A percentile compares a stretch with the other conserved stretches of the same genome.
phyloP scores from a whole-genome alignment of 2,113 vertebrate species.

The Python bivittatus region DNA sequence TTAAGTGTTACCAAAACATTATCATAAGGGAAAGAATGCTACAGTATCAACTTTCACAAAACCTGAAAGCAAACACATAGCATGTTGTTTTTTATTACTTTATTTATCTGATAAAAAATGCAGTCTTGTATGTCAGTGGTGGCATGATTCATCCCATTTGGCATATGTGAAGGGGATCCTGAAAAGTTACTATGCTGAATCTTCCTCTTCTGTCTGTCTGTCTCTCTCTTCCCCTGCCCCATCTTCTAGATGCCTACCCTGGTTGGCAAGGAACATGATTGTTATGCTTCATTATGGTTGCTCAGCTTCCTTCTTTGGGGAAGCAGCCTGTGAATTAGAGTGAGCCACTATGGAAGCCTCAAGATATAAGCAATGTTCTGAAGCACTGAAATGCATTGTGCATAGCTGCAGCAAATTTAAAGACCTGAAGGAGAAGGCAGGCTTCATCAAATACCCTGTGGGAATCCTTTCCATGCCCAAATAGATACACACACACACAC shows the following conservation, averaged over 20 bases:
- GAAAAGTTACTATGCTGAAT: not conserved
- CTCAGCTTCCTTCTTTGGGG: not conserved
- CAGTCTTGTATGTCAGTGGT: not conserved
- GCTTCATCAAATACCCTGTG: not conserved
- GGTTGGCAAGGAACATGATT: not conserved
- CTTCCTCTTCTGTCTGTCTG: not conserved
- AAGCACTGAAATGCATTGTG: not conserved
- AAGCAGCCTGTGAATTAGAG: not conserved
- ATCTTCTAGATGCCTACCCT: not conserved
- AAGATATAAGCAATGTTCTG: not conserved
- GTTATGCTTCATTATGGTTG: too few species aligned
- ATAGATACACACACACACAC: not conserved
- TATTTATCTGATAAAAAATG: not conserved
- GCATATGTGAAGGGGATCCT: not conserved
- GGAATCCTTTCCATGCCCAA: not conserved
- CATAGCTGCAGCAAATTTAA: not conserved
- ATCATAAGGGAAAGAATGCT: slow-evolving; percentile 43
- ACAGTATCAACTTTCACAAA: slow-evolving; percentile 48
- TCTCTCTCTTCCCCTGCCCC: not conserved
- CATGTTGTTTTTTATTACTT: not conserved
- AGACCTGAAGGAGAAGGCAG: not conserved
- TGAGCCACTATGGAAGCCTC: not conserved
- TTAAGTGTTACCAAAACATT: not conserved
- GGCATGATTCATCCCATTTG: not conserved
- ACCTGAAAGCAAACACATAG: not conserved